Evolutionary conservation across 2,113 vertebrate species (phyloP), one percentile per base, ranked within the genome.

Genomic region (Percopsis transmontana): DNA sequence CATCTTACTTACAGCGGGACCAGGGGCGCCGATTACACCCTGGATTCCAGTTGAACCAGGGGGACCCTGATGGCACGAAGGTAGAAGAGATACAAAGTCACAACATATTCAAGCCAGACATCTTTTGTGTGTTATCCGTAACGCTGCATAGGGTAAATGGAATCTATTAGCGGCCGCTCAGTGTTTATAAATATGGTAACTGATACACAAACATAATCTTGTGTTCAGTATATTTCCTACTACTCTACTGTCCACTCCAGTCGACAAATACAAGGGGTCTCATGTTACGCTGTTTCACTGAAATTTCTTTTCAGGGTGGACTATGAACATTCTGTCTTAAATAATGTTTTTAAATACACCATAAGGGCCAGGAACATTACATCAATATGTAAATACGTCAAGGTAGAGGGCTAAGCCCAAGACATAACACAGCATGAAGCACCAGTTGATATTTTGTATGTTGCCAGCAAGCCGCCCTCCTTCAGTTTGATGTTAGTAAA

Each of bases 21-120:
- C 97, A 45, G 97, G 97, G 69, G 96, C 95, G 69, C 97, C 97
- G 24, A 99, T 86, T 21, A 95, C 95, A 76, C 97, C 97, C 87
- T 97, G 97, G 76, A 96, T 93, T 80, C 97, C 97, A 5, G 87
- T 91, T 0, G 96, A 89, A 65, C 97, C 97, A 0, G 95, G 92
- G 65, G 97, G 97, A 87, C 97, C 96, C 97, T 99, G 21, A 39
- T 84, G 79, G 80, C 40, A 73, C 13, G 58, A 7, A 23, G 11
- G 41, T 44, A 2, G 74, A 18, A n/a, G 9, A 74, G 2, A 51
- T n/a, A 47, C n/a, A 24, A 15, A 56, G n/a, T 59, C 3, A 51
- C n/a, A n/a, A n/a, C n/a, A n/a, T 12, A 54, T 40, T n/a, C 15
- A 4, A 48, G 9, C 20, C 0, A 38, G 14, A 65, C 0, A 9